Conservation (phyloP, 2,113 vertebrate genomes). For the Entelurus aequoreus region DNA sequence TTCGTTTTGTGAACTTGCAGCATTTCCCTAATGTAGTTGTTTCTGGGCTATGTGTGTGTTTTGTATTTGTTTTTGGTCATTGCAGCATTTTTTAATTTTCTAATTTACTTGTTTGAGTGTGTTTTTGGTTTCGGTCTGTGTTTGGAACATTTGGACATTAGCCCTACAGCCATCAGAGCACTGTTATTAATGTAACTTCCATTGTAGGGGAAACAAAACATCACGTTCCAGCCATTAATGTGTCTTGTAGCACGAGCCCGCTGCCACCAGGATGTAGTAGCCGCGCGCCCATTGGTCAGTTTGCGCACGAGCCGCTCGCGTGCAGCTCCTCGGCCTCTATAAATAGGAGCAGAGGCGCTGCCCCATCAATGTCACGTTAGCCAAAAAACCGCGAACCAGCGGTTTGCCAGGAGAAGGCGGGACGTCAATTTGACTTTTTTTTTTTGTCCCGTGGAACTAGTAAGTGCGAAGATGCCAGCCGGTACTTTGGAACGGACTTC, state of each 20-base stretch:
- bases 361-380: slow-evolving; percentile 10
- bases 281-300: slow-evolving; percentile 78
- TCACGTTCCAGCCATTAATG: no score
- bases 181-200: no score
- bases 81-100: no score
- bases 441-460: neutral
- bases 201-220: no score
- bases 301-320: slow-evolving; percentile 88
- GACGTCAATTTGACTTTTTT: neutral
- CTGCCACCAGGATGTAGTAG: slow-evolving; percentile 64
- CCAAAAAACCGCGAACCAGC: slow-evolving; percentile 3
- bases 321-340: slow-evolving; percentile 72
- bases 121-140: no score
- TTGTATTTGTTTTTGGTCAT: no score
- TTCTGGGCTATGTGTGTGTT: no score
- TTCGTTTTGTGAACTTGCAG: no score
- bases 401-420: slow-evolving; percentile 23
- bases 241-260: slow-evolving; percentile 71
- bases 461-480: slow-evolving; percentile 77
- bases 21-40: no score
- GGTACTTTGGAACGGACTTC: slow-evolving; percentile 79
- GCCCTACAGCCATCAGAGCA: no score
- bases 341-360: slow-evolving; percentile 72
- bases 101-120: no score
- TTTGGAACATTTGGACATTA: no score